Evolutionary conservation across 2,888 invertebrate species (phyloP).

Genomic region (Stenolophus ochropezus): DNA sequence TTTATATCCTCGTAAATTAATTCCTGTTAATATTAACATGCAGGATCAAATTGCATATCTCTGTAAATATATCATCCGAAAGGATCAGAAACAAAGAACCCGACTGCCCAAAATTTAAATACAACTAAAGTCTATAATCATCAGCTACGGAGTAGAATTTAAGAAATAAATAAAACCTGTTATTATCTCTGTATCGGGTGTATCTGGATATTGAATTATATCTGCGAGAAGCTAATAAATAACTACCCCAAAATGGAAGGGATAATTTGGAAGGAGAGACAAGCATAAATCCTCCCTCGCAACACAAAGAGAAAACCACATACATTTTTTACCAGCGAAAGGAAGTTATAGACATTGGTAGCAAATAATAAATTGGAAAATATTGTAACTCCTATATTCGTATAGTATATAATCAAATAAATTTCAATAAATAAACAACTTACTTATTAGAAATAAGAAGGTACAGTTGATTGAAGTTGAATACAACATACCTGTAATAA

Average conservation of each 20-base stretch:
- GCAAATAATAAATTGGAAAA: not conserved
- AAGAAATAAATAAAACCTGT: constrained; percentile 59
- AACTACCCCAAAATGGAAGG: constrained; percentile 1
- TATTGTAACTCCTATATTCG: no score
- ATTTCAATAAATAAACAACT: no score
- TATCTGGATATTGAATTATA: constrained; percentile 59
- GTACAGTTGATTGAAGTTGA: no score
- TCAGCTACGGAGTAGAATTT: constrained; percentile 41
- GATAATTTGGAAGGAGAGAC: not conserved
- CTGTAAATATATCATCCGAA: constrained; percentile 29
- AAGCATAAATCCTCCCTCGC: not conserved
- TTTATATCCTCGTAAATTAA: constrained; percentile 9
- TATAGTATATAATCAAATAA: no score
- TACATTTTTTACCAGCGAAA: not conserved
- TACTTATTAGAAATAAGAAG: no score
- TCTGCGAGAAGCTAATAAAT: constrained; percentile 55
- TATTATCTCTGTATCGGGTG: constrained; percentile 55
- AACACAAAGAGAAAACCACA: not conserved
- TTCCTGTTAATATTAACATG: constrained; percentile 21
- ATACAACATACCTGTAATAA: no score
- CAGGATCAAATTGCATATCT: constrained; percentile 38
- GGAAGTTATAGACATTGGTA: not conserved
- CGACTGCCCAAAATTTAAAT: constrained; percentile 41
- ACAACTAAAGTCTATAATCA: constrained; percentile 46
- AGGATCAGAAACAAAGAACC: constrained; percentile 23